Evolutionary conservation across 2,888 invertebrate genomes (phyloP).

Genomic region (Drosophila pullipes): DNA sequence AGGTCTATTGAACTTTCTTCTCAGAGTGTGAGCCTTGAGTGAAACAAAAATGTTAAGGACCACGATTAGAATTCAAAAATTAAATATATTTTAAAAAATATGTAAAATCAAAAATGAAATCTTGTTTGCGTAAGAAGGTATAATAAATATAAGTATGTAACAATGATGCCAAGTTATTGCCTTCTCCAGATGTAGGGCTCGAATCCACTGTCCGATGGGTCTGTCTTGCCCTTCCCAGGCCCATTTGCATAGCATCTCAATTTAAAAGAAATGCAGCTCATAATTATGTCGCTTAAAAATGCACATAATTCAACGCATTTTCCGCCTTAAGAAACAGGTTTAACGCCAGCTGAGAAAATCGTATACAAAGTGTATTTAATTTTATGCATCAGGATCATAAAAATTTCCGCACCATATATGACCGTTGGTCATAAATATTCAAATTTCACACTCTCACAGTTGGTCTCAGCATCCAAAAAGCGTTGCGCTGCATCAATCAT

Average conservation of each 20-base stretch:
- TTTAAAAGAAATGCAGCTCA: constrained; percentile 45
- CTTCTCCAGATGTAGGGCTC: background rate
- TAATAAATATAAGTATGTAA: background rate
- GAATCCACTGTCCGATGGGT: background rate
- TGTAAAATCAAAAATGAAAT: background rate
- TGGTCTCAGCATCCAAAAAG: constrained; percentile 50
- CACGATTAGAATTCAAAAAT: background rate
- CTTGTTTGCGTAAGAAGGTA: background rate
- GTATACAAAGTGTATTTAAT: constrained; percentile 39
- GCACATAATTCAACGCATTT: constrained; percentile 60
- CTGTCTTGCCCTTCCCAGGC: constrained; percentile 31
- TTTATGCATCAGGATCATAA: constrained; percentile 74
- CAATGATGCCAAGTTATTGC: background rate
- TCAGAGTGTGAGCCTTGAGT: background rate
- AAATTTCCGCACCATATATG: constrained; percentile 84
- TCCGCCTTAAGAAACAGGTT: constrained; percentile 69
- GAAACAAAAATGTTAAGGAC: background rate
- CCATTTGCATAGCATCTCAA: constrained; percentile 65
- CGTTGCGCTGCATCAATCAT: constrained; percentile 73
- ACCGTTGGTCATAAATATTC: constrained; percentile 85
- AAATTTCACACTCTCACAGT: constrained; percentile 62
- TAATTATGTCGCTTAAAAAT: constrained; percentile 54
- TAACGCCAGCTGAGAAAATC: constrained; percentile 46
- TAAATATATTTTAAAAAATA: background rate
- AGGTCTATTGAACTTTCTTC: constrained; percentile 50